Conservation (phyloP, 2,888 invertebrate species). For the Drosophila putrida region DNA sequence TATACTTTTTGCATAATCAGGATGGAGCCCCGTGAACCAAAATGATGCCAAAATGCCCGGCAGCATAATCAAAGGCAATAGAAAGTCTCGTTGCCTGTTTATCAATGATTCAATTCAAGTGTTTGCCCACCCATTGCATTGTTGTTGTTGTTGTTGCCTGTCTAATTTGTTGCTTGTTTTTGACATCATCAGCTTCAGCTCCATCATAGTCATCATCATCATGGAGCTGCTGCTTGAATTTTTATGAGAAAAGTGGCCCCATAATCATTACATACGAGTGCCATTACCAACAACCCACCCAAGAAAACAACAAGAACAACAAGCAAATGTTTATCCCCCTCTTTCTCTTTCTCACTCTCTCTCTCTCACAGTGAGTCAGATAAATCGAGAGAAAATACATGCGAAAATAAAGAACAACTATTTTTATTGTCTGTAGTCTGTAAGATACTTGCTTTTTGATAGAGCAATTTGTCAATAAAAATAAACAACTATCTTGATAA, state of each 20-base stretch:
- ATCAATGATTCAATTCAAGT: slow-evolving; percentile 76
- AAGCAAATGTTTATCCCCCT: slow-evolving; percentile 51
- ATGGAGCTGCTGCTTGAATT: slow-evolving; percentile 68
- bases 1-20: slow-evolving; percentile 49
- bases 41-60: slow-evolving; percentile 14
- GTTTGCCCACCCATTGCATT: slow-evolving; percentile 6
- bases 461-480: slow-evolving; percentile 65
- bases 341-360: not conserved
- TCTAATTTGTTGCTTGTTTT: slow-evolving; percentile 75
- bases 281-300: slow-evolving; percentile 63
- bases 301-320: slow-evolving; percentile 38
- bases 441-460: slow-evolving; percentile 45
- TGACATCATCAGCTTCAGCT: slow-evolving; percentile 62
- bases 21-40: slow-evolving; percentile 4
- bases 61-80: slow-evolving; percentile 50
- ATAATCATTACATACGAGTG: slow-evolving; percentile 76
- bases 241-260: slow-evolving; percentile 76
- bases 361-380: slow-evolving; percentile 7
- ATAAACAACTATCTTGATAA: slow-evolving; percentile 23
- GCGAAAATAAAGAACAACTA: slow-evolving; percentile 49
- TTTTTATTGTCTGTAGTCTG: slow-evolving; percentile 35
- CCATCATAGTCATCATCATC: slow-evolving; percentile 40
- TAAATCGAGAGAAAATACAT: slow-evolving; percentile 5
- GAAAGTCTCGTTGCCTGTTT: slow-evolving; percentile 47
- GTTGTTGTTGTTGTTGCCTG: slow-evolving; percentile 16